Base-by-base conservation (phyloP, 1,140 invertebrate genomes). In the Vollenhovia emeryi region DNA sequence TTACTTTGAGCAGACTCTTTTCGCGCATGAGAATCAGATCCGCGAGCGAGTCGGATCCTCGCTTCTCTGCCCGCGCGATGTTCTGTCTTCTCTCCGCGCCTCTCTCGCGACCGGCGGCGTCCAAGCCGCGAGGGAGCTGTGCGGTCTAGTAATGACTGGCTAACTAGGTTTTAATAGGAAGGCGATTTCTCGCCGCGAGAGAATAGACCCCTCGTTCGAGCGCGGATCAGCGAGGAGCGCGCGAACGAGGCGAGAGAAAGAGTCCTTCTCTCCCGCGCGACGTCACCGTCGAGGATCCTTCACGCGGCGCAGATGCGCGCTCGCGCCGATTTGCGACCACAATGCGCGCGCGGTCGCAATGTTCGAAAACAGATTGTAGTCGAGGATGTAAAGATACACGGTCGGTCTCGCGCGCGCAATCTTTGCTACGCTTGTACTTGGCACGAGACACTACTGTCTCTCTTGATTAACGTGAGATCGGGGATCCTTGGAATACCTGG, bases 131-230 rank as follows among this genome's bases (percentile, higher is more conserved):
- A 60, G 50, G 66, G 45, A 79, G 71, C 85, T 66, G 50, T 78
- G 50, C 73, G 85, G 74, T 69, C 69, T 55, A 71, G 88, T 91
- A 91, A 91, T 90, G 87, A 91, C 90, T 91, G 87, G 89, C 89
- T 91, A 91, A 91, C 89, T 90, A 91, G 89, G 82, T 90, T 91
- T 91, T 91, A 91, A 91, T 91, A 91, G 89, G 87, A 91, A 91
- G 86, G 84, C 69, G 62, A 75, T 90, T 82, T 91, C 88, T 91
- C 83, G 90, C 82, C 80, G 90, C 76, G 84, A 71, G 62, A 66
- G n/a, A 66, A 66, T 21, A 27, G 87, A 90, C 75, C 80, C 82
- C 62, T 73, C 69, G 83, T 45, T 69, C n/a, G n/a, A n/a, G n/a
- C n/a, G n/a, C n/a, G n/a, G n/a, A n/a, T n/a, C n/a, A n/a, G n/a